Evolutionary conservation across 2,888 invertebrate genomes (phyloP).

Genomic region (Drosophila tanythrix): DNA sequence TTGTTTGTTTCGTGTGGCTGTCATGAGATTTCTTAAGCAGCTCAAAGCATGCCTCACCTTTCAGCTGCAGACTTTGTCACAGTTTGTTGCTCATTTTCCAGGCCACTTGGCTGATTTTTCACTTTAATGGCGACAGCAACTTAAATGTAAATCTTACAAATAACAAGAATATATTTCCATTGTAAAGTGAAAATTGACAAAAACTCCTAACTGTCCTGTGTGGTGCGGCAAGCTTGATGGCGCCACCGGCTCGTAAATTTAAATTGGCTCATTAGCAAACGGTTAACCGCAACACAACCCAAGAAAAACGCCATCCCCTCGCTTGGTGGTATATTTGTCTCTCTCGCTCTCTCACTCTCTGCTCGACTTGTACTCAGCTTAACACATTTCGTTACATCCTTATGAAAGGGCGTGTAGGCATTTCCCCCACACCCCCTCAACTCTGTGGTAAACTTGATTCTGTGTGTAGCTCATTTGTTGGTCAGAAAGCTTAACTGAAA

Average conservation of each 20-base stretch:
- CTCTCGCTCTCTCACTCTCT: neutral
- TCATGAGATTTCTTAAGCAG: constrained; percentile 58
- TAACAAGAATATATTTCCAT: constrained; percentile 9
- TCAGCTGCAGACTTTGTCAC: constrained; percentile 58
- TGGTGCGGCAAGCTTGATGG: constrained; percentile 12
- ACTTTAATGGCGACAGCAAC: constrained; percentile 26
- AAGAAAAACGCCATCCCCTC: constrained; percentile 18
- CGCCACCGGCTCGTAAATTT: constrained; percentile 62
- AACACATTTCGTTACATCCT: constrained; percentile 27
- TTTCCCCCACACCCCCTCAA: neutral
- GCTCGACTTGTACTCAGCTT: constrained; percentile 12
- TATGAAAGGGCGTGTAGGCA: neutral
- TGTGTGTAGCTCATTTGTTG: constrained; percentile 65
- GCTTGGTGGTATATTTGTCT: neutral
- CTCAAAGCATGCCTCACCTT: constrained; percentile 64
- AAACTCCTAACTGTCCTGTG: neutral
- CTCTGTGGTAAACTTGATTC: constrained; percentile 22
- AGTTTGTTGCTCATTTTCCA: constrained; percentile 68
- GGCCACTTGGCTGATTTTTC: constrained; percentile 49
- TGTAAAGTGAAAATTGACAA: constrained; percentile 19
- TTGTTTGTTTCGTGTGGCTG: constrained; percentile 46
- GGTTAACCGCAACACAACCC: constrained; percentile 67
- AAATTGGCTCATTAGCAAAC: constrained; percentile 77
- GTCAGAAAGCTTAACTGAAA: constrained; percentile 70
- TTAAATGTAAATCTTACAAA: constrained; percentile 19